Evolutionary conservation across 2,113 vertebrate genomes (phyloP).

Genomic region (Anoura caudifer): DNA sequence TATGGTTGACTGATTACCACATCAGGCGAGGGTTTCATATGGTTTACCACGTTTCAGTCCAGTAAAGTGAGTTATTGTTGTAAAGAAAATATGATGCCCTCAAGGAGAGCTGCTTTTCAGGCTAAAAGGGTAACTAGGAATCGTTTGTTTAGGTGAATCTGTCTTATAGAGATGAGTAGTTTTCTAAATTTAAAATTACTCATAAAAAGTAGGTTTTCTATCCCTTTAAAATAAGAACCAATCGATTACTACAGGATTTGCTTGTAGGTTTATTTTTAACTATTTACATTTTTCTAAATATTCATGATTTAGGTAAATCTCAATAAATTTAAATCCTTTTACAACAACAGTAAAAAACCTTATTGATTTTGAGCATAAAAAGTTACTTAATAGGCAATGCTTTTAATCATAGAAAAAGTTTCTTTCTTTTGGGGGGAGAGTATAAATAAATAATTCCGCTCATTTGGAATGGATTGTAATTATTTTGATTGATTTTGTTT

Average conservation of each 20-base stretch:
- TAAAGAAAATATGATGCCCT: slow-evolving; percentile 23
- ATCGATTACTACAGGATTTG: not conserved
- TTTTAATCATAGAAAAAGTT: slow-evolving; percentile 55
- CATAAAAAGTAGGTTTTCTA: not conserved
- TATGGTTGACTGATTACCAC: not conserved
- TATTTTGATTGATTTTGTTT: slow-evolving; percentile 68
- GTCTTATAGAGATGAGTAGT: not conserved
- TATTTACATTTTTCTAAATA: slow-evolving; percentile 34
- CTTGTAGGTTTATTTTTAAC: not conserved
- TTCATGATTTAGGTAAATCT: slow-evolving; percentile 25
- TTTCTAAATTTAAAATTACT: slow-evolving; percentile 44
- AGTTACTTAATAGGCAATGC: not conserved
- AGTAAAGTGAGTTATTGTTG: not conserved
- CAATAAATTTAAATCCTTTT: slow-evolving; percentile 7
- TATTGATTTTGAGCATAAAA: slow-evolving; percentile 11
- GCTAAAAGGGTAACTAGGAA: not conserved
- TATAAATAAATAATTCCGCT: slow-evolving; percentile 62
- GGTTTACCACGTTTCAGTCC: not conserved
- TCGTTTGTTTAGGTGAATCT: not conserved
- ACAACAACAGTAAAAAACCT: not conserved
- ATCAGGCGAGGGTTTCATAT: not conserved
- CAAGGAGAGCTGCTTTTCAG: not conserved
- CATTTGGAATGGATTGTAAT: slow-evolving; percentile 58
- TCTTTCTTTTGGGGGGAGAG: slow-evolving; percentile 6
- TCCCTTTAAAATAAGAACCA: slow-evolving; percentile 26